Conservation (phyloP, 2,113 vertebrate species). For the Potamarius usumacintae region DNA sequence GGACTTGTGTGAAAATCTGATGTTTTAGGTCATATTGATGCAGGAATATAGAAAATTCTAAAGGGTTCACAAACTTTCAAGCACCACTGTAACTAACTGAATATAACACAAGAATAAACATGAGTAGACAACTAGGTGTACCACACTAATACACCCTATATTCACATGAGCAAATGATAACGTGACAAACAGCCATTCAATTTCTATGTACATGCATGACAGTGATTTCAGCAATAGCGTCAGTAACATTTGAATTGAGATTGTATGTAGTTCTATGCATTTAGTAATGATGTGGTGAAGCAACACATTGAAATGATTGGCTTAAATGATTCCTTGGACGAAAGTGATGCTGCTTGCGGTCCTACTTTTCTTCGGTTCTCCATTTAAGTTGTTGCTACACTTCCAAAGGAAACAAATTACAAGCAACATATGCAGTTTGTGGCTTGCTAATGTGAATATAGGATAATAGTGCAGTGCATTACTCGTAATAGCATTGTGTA, state of each 20-base stretch:
- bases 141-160: background rate
- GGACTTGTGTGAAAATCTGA: too few relatives aligned
- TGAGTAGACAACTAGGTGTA: background rate
- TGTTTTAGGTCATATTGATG: too few relatives aligned
- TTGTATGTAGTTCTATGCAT: background rate
- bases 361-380: background rate
- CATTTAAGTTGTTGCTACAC: background rate
- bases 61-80: too few relatives aligned
- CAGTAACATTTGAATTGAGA: background rate
- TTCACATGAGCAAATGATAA: background rate
- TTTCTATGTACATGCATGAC: background rate
- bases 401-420: background rate
- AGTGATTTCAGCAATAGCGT: background rate
- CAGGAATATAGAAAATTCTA: too few relatives aligned
- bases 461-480: background rate
- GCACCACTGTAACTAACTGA: background rate
- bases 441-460: slow-evolving; percentile 4
- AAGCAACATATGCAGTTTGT: background rate
- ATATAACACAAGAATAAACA: background rate
- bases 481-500: background rate
- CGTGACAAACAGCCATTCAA: background rate
- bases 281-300: background rate
- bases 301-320: background rate
- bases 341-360: background rate
- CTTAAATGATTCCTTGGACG: background rate